Evolutionary conservation across 2,113 vertebrate genomes (phyloP).

Genomic region (Mustela nigripes): DNA sequence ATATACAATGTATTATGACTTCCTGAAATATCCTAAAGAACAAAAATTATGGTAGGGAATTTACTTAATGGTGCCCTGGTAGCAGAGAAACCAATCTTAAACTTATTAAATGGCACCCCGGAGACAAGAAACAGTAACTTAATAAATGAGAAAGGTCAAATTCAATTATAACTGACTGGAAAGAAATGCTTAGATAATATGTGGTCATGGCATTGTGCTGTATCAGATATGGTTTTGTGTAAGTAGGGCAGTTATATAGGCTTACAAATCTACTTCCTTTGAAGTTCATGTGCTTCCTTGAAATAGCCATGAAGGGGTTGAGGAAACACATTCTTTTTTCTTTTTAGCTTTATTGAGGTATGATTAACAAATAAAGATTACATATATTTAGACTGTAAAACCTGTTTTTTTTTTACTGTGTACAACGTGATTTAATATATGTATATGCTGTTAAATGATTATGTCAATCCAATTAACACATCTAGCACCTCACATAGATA

Average conservation of each 20-base stretch:
- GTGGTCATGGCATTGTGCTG: background rate
- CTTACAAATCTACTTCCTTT: background rate
- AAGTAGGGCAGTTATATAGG: background rate
- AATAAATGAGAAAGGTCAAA: background rate
- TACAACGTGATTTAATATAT: background rate
- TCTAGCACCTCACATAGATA: background rate
- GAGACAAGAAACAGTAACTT: background rate
- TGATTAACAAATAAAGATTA: background rate
- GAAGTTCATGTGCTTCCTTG: background rate
- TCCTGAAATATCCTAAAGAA: constrained; percentile 15
- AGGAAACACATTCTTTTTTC: background rate
- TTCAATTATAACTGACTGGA: background rate
- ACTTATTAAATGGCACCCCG: background rate
- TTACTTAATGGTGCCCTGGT: background rate
- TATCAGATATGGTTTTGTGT: background rate
- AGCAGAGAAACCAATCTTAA: background rate
- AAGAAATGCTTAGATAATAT: background rate
- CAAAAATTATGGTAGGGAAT: background rate
- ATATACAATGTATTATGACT: background rate
- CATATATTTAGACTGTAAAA: background rate
- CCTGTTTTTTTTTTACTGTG: background rate
- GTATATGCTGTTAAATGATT: background rate
- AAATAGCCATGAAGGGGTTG: background rate
- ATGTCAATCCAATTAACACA: background rate
- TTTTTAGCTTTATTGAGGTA: background rate